Percentiles rank a stretch among this genome's conserved stretches.
These are phyloP conservation scores for Dicranocentrus wangi DNA, from an alignment of 2,888 invertebrate genomes.

Conservation along the genomic window DNA sequence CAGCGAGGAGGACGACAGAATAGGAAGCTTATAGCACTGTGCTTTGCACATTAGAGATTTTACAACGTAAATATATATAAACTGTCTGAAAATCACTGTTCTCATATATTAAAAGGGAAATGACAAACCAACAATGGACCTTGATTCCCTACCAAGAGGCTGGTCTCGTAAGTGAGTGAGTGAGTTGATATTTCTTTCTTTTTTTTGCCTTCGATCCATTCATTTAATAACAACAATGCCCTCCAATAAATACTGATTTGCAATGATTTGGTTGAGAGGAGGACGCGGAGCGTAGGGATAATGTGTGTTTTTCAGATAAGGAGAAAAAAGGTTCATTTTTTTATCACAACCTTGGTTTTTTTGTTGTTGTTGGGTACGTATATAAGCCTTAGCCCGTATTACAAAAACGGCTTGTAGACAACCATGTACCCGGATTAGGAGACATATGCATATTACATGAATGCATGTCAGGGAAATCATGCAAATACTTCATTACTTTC, in stretches of 20 bases:
- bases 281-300: not conserved
- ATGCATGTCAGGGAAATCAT: conserved; percentile 58
- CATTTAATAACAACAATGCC: conserved; percentile 34
- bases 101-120: conserved; percentile 7
- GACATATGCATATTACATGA: conserved; percentile 31
- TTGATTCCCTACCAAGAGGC: conserved; percentile 26
- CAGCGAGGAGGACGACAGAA: no score
- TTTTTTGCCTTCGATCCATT: no score
- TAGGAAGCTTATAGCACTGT: not conserved
- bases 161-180: conserved; percentile 17
- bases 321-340: not conserved
- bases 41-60: no score
- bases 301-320: conserved; percentile 20
- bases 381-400: conserved; percentile 1
- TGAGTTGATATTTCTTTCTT: no score
- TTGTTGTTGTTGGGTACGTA: no score
- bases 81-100: conserved; percentile 13
- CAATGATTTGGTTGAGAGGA: conserved; percentile 35
- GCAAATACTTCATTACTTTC: conserved; percentile 52
- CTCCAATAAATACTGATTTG: conserved; percentile 41
- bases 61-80: not conserved
- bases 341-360: no score
- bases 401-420: no score
- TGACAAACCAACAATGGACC: conserved; percentile 21
- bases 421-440: not conserved